A percentile compares a stretch with the other conserved stretches of the same genome.
These are phyloP conservation scores for Labeo catla DNA, from an alignment of 2,113 vertebrate genomes.

Conservation along the genomic window DNA sequence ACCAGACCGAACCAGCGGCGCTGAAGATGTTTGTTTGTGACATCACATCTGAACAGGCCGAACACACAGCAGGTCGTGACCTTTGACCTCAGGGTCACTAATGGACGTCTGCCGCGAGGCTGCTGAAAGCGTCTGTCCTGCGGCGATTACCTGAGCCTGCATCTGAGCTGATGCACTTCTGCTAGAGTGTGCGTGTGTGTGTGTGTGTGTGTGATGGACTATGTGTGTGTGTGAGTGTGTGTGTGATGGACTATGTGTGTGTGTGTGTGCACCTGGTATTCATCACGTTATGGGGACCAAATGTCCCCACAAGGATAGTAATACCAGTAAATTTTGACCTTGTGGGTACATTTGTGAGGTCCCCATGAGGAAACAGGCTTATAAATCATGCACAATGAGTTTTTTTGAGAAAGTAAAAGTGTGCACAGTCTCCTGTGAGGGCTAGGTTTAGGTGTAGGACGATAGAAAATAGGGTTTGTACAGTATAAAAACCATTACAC, in stretches of 20 bases:
- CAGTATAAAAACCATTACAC: no score
- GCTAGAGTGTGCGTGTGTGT: not conserved
- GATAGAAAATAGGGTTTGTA: no score
- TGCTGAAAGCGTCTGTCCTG: constrained; percentile 1
- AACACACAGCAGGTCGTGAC: not conserved
- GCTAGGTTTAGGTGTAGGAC: no score
- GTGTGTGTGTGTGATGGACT: not conserved
- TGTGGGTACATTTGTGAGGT: no score
- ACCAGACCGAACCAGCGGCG: not conserved
- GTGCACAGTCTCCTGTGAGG: no score
- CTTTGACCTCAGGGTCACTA: constrained; percentile 20
- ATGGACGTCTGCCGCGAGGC: not conserved
- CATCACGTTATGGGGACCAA: no score
- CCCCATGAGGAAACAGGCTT: no score
- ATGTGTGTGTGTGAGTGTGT: not conserved
- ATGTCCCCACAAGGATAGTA: no score
- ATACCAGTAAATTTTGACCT: no score
- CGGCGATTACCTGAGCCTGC: not conserved
- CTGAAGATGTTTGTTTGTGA: not conserved
- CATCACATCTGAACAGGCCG: not conserved
- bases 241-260: not conserved
- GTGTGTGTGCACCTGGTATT: accelerated
- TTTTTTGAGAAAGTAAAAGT: no score
- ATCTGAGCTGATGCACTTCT: not conserved
- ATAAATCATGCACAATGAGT: no score